phyloP scores from a whole-genome alignment of 2,797 vertebrate species.

The Momotus momota region DNA sequence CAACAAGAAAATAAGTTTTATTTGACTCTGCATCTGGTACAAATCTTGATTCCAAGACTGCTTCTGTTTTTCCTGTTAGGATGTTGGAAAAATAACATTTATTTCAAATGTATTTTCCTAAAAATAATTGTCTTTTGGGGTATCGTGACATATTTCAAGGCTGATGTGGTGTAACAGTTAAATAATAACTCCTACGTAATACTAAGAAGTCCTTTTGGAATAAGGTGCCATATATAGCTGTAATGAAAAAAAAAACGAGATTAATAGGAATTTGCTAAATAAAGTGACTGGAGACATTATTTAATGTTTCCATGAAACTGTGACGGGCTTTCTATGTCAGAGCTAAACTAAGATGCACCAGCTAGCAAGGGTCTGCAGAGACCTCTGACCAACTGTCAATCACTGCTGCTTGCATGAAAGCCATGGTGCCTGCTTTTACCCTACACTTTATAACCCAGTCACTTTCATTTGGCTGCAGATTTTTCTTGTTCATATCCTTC shows the following conservation, averaged over 20 bases:
- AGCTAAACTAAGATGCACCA: background rate
- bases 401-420: too few species aligned
- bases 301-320: background rate
- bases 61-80: background rate
- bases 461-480: background rate
- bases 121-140: background rate
- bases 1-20: background rate
- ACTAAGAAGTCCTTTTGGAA: background rate
- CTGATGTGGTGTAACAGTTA: background rate
- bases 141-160: background rate
- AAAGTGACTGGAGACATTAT: background rate
- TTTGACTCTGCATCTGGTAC: background rate
- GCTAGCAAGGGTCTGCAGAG: too few species aligned
- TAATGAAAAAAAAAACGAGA: background rate
- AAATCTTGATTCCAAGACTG: background rate
- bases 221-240: background rate
- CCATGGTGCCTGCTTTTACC: background rate
- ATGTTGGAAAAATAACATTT: background rate
- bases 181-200: background rate
- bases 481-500: background rate
- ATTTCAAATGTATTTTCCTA: background rate
- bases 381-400: too few species aligned
- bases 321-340: background rate
- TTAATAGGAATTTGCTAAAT: slow-evolving; percentile 5
- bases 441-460: background rate